These are phyloP conservation scores for Ciona savignyi DNA, from an alignment of 23 tunicate genomes.

Conservation along the genomic window DNA sequence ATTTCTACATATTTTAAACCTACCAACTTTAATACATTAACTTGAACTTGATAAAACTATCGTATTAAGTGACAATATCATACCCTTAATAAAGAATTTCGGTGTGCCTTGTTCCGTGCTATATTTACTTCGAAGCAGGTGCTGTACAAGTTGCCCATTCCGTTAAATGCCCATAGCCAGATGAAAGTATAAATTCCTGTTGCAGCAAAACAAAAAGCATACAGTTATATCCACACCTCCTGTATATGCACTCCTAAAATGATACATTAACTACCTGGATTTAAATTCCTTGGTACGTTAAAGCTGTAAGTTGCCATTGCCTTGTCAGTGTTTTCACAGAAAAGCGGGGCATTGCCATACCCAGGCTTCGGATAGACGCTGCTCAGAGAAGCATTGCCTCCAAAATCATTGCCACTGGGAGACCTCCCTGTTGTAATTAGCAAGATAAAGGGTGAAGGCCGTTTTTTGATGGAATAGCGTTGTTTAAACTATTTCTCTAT, in stretches of 20 bases:
- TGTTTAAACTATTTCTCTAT: too few relatives aligned
- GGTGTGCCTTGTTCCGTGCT: constrained; percentile 23
- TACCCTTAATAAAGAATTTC: constrained; percentile 40
- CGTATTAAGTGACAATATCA: too few relatives aligned
- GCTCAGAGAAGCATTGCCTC: constrained; percentile 8
- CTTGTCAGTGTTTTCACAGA: constrained; percentile 88
- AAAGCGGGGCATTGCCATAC: constrained; percentile 73
- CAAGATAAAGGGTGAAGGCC: too few relatives aligned
- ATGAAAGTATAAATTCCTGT: constrained; percentile 81
- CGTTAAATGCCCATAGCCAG: constrained; percentile 92
- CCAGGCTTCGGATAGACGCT: constrained; percentile 87
- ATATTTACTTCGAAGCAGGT: constrained; percentile 89
- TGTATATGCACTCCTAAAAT: too few relatives aligned
- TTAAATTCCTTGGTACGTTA: constrained; percentile 58
- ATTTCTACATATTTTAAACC: too few relatives aligned
- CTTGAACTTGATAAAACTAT: too few relatives aligned
- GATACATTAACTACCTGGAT: too few relatives aligned
- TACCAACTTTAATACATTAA: too few relatives aligned
- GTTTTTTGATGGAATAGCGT: too few relatives aligned
- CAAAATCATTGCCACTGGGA: constrained; percentile 52
- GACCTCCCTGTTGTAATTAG: constrained; percentile 82
- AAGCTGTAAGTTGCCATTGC: constrained; percentile 89
- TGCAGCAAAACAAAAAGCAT: neutral
- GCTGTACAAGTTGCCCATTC: constrained; percentile 37
- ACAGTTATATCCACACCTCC: neutral